Percentiles rank a stretch among this genome's conserved stretches.
Conservation (phyloP, 2,113 vertebrate species). For the Oryctolagus cuniculus region mOryCun1.1 NC_091435.1:150364501-150365000, state of each 20-base stretch:
- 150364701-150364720: constrained; percentile 28
- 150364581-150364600: not conserved
- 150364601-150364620: not conserved
- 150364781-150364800: constrained; percentile 18
- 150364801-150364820: constrained; percentile 32
- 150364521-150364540: not conserved
- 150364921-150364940: not conserved
- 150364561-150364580: not conserved
- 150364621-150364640: not conserved
- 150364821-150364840: constrained; percentile 40
- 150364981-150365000: not conserved
- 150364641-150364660: not conserved
- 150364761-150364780: constrained; percentile 65
- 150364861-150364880: not conserved
- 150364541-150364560: not conserved
- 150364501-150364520: not conserved
- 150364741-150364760: constrained; percentile 43
- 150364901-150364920: not conserved
- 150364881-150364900: constrained; percentile 4
- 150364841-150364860: not conserved
- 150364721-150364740: not conserved
- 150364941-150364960: constrained; percentile 7
- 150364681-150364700: not conserved
- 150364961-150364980: constrained; percentile 20
- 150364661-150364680: not conserved